Base-by-base conservation (phyloP, 2,888 invertebrate genomes). In the Xylota sylvarum region DNA sequence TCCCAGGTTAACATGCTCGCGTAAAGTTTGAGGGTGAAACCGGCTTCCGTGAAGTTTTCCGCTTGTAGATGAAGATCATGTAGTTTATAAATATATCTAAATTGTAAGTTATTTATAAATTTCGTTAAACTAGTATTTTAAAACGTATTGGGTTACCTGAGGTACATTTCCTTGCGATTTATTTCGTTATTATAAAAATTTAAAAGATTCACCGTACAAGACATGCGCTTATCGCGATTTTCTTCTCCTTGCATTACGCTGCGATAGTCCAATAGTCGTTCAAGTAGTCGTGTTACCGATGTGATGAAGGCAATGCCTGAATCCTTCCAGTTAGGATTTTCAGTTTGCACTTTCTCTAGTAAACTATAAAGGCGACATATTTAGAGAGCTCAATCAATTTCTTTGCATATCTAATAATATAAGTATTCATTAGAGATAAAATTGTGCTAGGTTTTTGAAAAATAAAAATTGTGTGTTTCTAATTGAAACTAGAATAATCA, bases 181-280 rank as follows among this genome's bases (percentile, higher is more conserved):
- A 98, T 97, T 93, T 98, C 98, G 91, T 97, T 97, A 92, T 98
- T 98, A 93, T 98, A 98, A 92, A 98, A 99, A 91, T 98, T 98
- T 92, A 98, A 93, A 88, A 99, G 93, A 93, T 98, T 98, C 74
- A 98, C 98, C 4, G 98, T 98, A 91, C 98, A 98, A 0, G 98
- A 97, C 98, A 98, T 98, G 82, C 98, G 94, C 91, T 98, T 98
- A 91, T 98, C 98, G 40, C 97, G 94, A 92, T 98, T 98, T 91
- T 98, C 98, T 89, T 98, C 98, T 14, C 98, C 98, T 91, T 98
- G 97, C 93, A 98, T 97, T 1, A 98, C 98, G 90, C 97, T 97
- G 88, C 98, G 95, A 93, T 99, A 99, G 93, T 99, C 98, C 55
- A 98, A 93, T 65, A 99, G 94, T 27, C 98, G 93, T 92, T 98